These are phyloP conservation scores for Penelope pileata DNA, from an alignment of 2,113 vertebrate species.

Conservation along the genomic window DNA sequence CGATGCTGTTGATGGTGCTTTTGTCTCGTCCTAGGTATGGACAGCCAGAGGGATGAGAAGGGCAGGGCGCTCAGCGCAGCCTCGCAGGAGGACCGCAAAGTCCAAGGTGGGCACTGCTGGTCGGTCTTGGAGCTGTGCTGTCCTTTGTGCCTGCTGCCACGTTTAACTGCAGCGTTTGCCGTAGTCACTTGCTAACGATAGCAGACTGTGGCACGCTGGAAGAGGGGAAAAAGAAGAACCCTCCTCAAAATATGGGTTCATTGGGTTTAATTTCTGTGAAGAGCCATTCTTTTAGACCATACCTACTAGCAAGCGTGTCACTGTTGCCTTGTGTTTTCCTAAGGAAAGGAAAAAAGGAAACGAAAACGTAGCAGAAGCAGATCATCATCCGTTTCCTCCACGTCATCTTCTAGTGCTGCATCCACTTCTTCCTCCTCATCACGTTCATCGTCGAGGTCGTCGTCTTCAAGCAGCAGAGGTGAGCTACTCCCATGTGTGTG, in stretches of 20 bases:
- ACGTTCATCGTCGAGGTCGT: conserved; percentile 61
- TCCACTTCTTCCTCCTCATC: conserved; percentile 73
- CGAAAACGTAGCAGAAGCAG: conserved; percentile 85
- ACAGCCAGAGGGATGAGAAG: conserved; percentile 42
- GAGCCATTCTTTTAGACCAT: accelerated
- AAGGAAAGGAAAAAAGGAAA: conserved; percentile 82
- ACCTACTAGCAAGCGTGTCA: background rate
- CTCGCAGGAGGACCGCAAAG: conserved; percentile 52
- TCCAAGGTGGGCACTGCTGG: conserved; percentile 16
- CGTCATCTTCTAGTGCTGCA: conserved; percentile 73
- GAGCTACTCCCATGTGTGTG: background rate
- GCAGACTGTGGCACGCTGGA: accelerated
- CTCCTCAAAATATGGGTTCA: accelerated
- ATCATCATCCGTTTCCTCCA: conserved; percentile 81
- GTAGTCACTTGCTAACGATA: accelerated
- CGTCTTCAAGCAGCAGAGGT: conserved; percentile 83
- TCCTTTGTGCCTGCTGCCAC: accelerated
- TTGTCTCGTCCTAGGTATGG: conserved; percentile 57
- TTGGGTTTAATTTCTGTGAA: background rate
- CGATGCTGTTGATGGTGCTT: accelerated
- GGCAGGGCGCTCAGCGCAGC: background rate
- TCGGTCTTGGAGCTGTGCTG: accelerated
- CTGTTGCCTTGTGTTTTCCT: conserved; percentile 4
- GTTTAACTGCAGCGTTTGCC: background rate
- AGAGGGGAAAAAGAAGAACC: accelerated